These are phyloP conservation scores for Nycticebus coucang DNA, from an alignment of 2,113 vertebrate species.

Conservation along the genomic window DNA sequence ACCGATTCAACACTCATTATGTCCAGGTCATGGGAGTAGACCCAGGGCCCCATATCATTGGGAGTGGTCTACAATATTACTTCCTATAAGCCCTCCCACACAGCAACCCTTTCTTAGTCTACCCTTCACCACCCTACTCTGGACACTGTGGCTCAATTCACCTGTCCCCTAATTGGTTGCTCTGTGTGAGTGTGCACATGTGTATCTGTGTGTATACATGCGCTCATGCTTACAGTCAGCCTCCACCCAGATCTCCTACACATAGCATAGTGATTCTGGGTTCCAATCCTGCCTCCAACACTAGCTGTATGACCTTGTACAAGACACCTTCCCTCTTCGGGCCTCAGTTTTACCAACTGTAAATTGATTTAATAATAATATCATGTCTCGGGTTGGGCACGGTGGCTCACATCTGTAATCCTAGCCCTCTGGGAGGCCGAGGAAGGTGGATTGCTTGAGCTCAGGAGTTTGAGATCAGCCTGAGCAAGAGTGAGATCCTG, in stretches of 20 bases:
- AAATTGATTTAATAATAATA: neutral
- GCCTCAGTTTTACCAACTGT: neutral
- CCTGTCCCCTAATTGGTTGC: neutral
- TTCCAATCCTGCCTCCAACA: neutral
- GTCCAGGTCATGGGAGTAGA: neutral
- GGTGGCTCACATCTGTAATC: no score
- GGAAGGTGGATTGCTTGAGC: no score
- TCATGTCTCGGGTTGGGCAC: neutral
- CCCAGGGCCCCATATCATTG: neutral
- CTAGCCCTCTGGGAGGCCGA: no score
- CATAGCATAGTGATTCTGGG: neutral
- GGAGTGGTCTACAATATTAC: neutral
- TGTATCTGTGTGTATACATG: accelerated
- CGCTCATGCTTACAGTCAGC: neutral
- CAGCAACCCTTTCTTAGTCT: neutral
- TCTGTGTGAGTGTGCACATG: neutral
- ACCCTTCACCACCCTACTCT: accelerated
- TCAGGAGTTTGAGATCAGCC: no score
- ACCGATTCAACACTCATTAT: neutral
- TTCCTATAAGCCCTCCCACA: neutral
- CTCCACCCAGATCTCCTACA: neutral
- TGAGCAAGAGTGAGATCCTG: no score
- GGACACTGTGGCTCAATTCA: neutral
- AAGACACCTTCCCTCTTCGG: neutral
- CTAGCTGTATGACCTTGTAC: neutral